phyloP scores from a whole-genome alignment of 2,888 invertebrate species.

The Drosophila paramelanica region DNA sequence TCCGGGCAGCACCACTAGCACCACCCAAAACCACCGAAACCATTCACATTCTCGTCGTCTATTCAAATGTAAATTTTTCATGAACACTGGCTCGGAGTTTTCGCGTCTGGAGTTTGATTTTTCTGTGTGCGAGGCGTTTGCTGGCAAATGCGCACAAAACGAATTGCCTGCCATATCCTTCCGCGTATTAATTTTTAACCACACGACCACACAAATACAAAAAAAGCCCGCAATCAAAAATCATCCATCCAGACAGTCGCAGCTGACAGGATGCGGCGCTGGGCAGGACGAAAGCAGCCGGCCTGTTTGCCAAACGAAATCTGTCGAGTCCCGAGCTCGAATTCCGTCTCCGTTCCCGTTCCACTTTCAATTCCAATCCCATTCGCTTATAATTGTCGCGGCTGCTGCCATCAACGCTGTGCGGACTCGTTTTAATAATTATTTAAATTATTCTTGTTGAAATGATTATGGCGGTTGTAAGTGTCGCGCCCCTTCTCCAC shows the following conservation, averaged over 20 bases:
- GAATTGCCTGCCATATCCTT: conserved; percentile 81
- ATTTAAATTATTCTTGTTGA: conserved; percentile 83
- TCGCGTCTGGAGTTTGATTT: conserved; percentile 55
- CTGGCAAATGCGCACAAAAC: conserved; percentile 58
- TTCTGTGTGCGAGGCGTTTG: conserved; percentile 42
- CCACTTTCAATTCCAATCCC: neutral
- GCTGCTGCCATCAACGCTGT: conserved; percentile 31
- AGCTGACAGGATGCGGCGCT: conserved; percentile 48
- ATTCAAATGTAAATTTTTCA: conserved; percentile 81
- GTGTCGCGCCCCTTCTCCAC: conserved; percentile 55
- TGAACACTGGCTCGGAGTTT: conserved; percentile 36
- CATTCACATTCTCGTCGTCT: conserved; percentile 41
- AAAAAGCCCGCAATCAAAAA: conserved; percentile 59
- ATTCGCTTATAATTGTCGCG: conserved; percentile 69
- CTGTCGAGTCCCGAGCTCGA: conserved; percentile 15
- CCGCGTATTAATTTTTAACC: conserved; percentile 81
- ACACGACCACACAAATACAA: conserved; percentile 62
- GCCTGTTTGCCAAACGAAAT: conserved; percentile 63
- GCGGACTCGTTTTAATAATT: conserved; percentile 80
- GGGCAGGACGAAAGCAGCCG: conserved; percentile 24
- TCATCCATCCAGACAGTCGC: conserved; percentile 51
- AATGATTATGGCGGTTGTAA: conserved; percentile 80
- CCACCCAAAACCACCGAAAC: conserved; percentile 4
- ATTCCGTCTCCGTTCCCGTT: neutral
- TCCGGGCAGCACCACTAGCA: conserved; percentile 15